Evolutionary conservation across 2,888 invertebrate genomes (phyloP), one percentile per base, ranked within the genome.

Genomic region (Polyommatus iphigenia): DNA sequence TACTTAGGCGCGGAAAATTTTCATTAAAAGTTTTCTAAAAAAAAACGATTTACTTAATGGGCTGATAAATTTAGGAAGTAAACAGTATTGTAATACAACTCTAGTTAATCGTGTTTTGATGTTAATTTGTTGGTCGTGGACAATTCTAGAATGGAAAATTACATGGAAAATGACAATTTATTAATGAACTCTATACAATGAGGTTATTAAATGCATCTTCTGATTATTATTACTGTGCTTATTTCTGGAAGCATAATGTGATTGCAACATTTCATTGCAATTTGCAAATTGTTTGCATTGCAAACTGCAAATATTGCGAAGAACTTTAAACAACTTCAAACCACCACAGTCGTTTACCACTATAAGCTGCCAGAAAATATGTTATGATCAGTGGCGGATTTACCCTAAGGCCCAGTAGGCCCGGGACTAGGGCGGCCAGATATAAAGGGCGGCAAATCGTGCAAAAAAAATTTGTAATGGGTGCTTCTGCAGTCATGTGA

Each of bases 161-260:
- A 32, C n/a, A 54, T 75, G 75, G 75, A 75, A 75, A 50, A 54
- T 54, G n/a, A n/a, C n/a, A n/a, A n/a, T 75, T 75, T 73, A 73
- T 13, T 36, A 36, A 36, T 72, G 32, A 73, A 46, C 7, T 24
- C 7, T 67, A 29, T 32, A 29, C 20, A 73, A 73, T 41, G 18
- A 46, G 73, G 20, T 46, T 24, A 24, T 41, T 73, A 73, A 73
- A 73, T 46, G 41, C 46, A 41, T 73, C 29, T 67, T 15, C 29
- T 29, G 24, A 15, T 67, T 32, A 29, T 15, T 6, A 67, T 18
- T 32, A 29, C 29, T 24, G 24, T 67, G 13, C 62, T 24, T 24
- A 13, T 67, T 67, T 67, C 59, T 59, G 59, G 15, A 67, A 24
- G 62, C 62, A 4, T 1, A 59, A 59, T 57, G 10, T 59, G 7